Evolutionary conservation across 2,888 invertebrate species (phyloP), one percentile per base, ranked within the genome.

Genomic region (Lissonota sp.): DNA sequence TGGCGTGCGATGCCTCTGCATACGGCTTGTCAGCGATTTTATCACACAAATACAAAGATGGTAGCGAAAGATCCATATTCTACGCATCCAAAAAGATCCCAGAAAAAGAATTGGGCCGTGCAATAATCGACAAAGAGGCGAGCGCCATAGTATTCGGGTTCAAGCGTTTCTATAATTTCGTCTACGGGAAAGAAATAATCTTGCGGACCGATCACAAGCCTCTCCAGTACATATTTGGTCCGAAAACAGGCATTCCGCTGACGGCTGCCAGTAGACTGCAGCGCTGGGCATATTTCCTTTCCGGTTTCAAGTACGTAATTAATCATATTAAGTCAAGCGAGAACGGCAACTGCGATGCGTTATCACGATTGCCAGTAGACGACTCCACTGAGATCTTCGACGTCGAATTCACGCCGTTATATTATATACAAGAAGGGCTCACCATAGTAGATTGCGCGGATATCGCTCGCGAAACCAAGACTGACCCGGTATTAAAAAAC

Each of bases 331-430:
- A 40, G 6, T 69, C 79, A 40, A n/a, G 71, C 49, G 6, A 67
- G 6, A 82, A 82, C 39, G 66, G 72, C 14, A 83, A 73, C 14
- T 69, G 81, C 62, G 78, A 73, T 37, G 74, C 80, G 14, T 40
- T 80, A 0, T 80, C 76, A 8, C 40, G 80, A 60, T 39, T 83
- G 2, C 80, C 77, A 1, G 26, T 80, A 8, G n/a, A 80, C 0
- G 74, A 77, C 40, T 8, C 5, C 2, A 78, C 67, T 0, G 57
- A 60, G 7, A n/a, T 77, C 12, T 78, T 74, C 14, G n/a, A 64
- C n/a, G 49, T n/a, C 6, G 64, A 72, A 2, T 64, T 14, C 37
- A 1, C 10, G 14, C 5, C 58, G 58, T 42, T 46, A n/a, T 57
- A 70, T 58, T 44, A 60, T 14, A 14, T 26, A 8, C 7, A 26